Conservation (phyloP, 2,113 vertebrate species). For the Pao palembangensis region DNA sequence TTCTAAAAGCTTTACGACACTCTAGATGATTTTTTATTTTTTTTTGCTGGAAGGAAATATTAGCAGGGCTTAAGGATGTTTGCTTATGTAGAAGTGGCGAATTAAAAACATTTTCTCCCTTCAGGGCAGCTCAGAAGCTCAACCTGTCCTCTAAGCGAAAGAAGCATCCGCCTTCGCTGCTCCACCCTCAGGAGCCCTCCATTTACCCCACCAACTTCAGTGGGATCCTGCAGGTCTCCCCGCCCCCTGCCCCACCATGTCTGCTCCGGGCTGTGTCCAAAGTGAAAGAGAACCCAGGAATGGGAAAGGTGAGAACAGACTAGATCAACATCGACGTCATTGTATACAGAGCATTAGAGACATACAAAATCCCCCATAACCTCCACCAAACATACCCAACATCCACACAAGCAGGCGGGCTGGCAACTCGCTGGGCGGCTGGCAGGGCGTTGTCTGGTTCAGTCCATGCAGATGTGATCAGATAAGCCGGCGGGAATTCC, state of each 20-base stretch:
- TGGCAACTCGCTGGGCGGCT: constrained; percentile 48
- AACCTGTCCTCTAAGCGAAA: constrained; percentile 97
- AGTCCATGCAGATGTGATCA: constrained; percentile 55
- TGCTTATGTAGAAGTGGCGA: constrained; percentile 1
- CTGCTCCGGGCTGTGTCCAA: constrained; percentile 91
- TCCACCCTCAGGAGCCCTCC: constrained; percentile 83
- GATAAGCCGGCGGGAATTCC: constrained; percentile 68
- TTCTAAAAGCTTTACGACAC: constrained; percentile 37
- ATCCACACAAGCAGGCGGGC: constrained; percentile 43
- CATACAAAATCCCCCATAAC: constrained; percentile 5
- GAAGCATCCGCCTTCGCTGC: constrained; percentile 85
- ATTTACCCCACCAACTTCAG: constrained; percentile 95
- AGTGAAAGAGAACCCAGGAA: constrained; percentile 94
- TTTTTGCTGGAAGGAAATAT: constrained; percentile 36
- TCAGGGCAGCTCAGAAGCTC: constrained; percentile 96
- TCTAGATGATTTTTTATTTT: constrained; percentile 13
- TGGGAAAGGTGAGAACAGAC: constrained; percentile 87
- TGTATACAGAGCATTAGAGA: constrained; percentile 3
- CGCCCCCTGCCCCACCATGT: constrained; percentile 93
- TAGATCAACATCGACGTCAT: background rate
- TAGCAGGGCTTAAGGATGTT: background rate
- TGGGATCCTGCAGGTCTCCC: constrained; percentile 85
- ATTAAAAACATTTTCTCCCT: background rate
- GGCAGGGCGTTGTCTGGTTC: constrained; percentile 43
- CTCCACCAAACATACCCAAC: background rate